A percentile compares a stretch with the other conserved stretches of the same genome.
Evolutionary conservation across 2,888 invertebrate species (phyloP).

Genomic region (Euzetes globulus): DNA sequence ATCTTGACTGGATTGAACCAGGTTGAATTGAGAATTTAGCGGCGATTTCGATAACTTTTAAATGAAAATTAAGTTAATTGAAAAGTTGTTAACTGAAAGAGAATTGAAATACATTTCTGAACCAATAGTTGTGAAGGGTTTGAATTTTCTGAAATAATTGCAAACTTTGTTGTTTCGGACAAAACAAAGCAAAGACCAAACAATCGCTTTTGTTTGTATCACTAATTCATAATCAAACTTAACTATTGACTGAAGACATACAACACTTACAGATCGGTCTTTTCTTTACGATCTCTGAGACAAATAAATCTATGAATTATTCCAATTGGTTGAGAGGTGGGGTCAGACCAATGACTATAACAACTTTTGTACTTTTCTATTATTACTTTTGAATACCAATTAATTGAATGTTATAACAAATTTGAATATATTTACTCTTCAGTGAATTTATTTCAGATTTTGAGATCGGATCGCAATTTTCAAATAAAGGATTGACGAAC

Average conservation of each 20-base stretch:
- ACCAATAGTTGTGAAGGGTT: slow-evolving; percentile 3
- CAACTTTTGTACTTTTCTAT: neutral
- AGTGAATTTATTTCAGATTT: neutral
- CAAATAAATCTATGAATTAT: neutral
- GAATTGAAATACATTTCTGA: slow-evolving; percentile 9
- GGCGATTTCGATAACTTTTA: neutral
- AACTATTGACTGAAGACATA: neutral
- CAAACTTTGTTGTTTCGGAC: neutral
- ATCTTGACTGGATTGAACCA: neutral
- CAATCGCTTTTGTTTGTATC: slow-evolving; percentile 1
- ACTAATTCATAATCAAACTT: neutral
- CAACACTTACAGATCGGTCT: neutral
- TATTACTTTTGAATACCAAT: neutral
- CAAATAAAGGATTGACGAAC: neutral
- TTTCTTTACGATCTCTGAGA: neutral
- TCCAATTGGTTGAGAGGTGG: neutral
- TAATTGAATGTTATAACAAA: neutral
- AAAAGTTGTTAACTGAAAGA: neutral
- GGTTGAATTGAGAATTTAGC: neutral
- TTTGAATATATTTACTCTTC: neutral
- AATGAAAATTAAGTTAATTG: neutral
- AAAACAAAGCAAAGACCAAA: slow-evolving; percentile 7
- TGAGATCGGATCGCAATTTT: neutral
- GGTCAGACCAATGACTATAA: neutral
- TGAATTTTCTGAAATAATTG: slow-evolving; percentile 17